A percentile compares a stretch with the other conserved stretches of the same genome.
Evolutionary conservation across 2,888 invertebrate genomes (phyloP).

Genomic region (Acronicta leporina): DNA sequence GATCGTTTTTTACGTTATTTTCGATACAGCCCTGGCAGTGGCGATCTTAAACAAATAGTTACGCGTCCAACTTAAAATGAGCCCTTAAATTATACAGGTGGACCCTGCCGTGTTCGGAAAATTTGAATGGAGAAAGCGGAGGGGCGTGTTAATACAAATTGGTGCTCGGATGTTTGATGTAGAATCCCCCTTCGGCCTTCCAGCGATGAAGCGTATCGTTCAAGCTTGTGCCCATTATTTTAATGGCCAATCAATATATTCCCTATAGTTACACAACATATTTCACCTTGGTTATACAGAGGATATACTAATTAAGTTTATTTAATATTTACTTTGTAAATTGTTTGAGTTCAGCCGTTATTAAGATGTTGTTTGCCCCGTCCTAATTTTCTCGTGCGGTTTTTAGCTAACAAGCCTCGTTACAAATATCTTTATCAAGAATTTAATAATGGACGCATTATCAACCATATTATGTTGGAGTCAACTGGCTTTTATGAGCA

Average conservation of each 20-base stretch:
- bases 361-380: slow-evolving; percentile 77
- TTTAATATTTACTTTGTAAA: slow-evolving; percentile 84
- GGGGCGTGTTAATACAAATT: slow-evolving; percentile 46
- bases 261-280: slow-evolving; percentile 79
- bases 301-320: slow-evolving; percentile 83
- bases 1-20: slow-evolving; percentile 81
- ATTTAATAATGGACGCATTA: slow-evolving; percentile 44
- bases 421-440: slow-evolving; percentile 37
- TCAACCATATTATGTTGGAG: slow-evolving; percentile 24
- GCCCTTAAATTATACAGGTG: slow-evolving; percentile 41
- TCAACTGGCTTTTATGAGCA: slow-evolving; percentile 37
- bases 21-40: slow-evolving; percentile 66
- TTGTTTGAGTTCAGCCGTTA: slow-evolving; percentile 82
- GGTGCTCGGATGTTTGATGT: slow-evolving; percentile 62
- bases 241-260: slow-evolving; percentile 84
- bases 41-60: slow-evolving; percentile 76
- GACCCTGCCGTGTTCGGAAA: slow-evolving; percentile 37
- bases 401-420: slow-evolving; percentile 50
- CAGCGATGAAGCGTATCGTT: slow-evolving; percentile 75
- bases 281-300: slow-evolving; percentile 71
- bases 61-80: slow-evolving; percentile 62
- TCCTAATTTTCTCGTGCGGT: slow-evolving; percentile 68
- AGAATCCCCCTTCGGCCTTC: slow-evolving; percentile 72
- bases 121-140: slow-evolving; percentile 41
- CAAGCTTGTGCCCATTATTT: slow-evolving; percentile 80